Conservation (phyloP, 2,888 invertebrate species). For the Coleophora flavipennella region DNA sequence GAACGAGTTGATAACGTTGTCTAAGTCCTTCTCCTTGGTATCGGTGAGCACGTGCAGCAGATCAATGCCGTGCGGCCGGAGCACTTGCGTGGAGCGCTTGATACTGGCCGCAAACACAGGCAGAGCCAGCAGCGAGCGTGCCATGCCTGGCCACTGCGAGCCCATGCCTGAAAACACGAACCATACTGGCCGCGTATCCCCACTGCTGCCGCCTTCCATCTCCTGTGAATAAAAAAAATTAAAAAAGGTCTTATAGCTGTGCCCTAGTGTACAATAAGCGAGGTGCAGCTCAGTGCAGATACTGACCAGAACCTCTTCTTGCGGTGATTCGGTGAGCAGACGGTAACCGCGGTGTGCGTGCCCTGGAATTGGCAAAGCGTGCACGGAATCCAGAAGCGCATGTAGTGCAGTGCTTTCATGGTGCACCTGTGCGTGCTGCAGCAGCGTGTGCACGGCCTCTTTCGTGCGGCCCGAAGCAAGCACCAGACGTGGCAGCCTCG, state of each 20-base stretch:
- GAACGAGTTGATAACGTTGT: constrained; percentile 91
- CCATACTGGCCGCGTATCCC: constrained; percentile 88
- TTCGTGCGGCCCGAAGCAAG: constrained; percentile 89
- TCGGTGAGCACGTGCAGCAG: constrained; percentile 85
- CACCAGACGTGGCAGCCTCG: constrained; percentile 64
- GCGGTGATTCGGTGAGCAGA: constrained; percentile 61
- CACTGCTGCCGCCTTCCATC: constrained; percentile 32
- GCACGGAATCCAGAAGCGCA: constrained; percentile 83
- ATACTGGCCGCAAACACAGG: constrained; percentile 87
- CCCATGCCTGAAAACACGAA: constrained; percentile 99
- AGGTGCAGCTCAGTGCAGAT: no score
- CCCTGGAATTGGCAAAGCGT: constrained; percentile 78
- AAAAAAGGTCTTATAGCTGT: no score
- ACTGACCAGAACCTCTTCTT: constrained; percentile 29
- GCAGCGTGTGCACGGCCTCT: constrained; percentile 78
- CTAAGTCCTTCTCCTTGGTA: constrained; percentile 83
- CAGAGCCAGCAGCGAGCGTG: constrained; percentile 85
- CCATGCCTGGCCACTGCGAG: constrained; percentile 98
- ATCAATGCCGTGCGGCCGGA: constrained; percentile 86
- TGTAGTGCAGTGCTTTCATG: constrained; percentile 81
- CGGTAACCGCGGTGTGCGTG: constrained; percentile 88
- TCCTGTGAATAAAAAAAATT: constrained; percentile 29
- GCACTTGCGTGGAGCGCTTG: constrained; percentile 79
- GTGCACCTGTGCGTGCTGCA: constrained; percentile 75
- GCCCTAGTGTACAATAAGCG: no score